Evolutionary conservation across 2,888 invertebrate genomes (phyloP).

Genomic region (Aplocera efformata): DNA sequence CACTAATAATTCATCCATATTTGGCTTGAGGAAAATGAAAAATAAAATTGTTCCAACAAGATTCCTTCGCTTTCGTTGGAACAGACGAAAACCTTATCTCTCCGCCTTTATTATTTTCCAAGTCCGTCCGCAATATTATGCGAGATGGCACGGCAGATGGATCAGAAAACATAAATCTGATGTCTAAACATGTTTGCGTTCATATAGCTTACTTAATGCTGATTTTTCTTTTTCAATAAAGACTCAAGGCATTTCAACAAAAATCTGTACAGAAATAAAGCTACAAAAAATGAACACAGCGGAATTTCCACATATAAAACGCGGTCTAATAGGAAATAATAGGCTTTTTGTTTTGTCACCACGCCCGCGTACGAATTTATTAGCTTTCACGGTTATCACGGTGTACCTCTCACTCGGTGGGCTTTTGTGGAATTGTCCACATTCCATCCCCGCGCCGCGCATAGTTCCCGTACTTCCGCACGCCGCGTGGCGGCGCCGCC

Average conservation of each 20-base stretch:
- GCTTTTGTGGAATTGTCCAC: conserved; percentile 68
- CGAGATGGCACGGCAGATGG: conserved; percentile 67
- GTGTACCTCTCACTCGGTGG: conserved; percentile 64
- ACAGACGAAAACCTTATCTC: conserved; percentile 69
- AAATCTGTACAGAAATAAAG: conserved; percentile 30
- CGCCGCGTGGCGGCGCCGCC: conserved; percentile 43
- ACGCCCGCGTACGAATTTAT: conserved; percentile 63
- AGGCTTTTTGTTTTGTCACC: conserved; percentile 59
- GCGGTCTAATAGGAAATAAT: conserved; percentile 39
- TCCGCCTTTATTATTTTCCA: conserved; percentile 70
- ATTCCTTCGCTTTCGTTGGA: conserved; percentile 55
- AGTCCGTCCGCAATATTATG: conserved; percentile 73
- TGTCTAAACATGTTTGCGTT: conserved; percentile 69
- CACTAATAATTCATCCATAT: conserved; percentile 52
- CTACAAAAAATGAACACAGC: conserved; percentile 25
- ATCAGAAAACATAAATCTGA: conserved; percentile 75
- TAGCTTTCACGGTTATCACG: conserved; percentile 66
- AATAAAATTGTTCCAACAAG: conserved; percentile 66
- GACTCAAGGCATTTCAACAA: conserved; percentile 3
- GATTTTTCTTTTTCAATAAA: conserved; percentile 14
- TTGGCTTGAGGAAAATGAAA: conserved; percentile 62
- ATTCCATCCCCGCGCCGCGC: conserved; percentile 57
- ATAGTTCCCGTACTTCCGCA: conserved; percentile 56
- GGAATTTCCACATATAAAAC: conserved; percentile 27
- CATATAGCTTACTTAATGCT: conserved; percentile 37